Percentiles rank a stretch among this genome's conserved stretches.
Conservation (phyloP, 2,797 vertebrate genomes). For the Micropoecilia bifurca region DNA sequence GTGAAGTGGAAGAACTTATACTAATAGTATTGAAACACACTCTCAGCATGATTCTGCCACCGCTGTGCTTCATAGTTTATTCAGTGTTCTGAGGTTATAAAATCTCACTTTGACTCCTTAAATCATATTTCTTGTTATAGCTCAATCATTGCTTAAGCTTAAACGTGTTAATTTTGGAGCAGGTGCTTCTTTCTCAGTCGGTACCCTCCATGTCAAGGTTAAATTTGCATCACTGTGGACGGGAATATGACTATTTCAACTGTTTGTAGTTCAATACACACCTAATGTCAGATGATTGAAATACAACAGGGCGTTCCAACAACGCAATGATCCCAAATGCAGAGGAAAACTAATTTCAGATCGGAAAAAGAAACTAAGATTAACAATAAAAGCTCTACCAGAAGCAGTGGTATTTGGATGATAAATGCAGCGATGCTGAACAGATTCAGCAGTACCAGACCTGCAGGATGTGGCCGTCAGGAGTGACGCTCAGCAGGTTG, state of each 20-base stretch:
- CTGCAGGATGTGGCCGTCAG: slow-evolving; percentile 81
- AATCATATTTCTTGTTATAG: not conserved
- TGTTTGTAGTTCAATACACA: not conserved
- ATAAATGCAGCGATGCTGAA: not conserved
- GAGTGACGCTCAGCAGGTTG: slow-evolving; percentile 73
- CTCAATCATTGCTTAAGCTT: not conserved
- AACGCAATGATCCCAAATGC: not conserved
- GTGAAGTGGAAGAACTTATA: not conserved
- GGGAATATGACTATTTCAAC: not conserved
- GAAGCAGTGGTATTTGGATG: not conserved
- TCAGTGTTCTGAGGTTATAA: not conserved
- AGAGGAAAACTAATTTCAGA: not conserved
- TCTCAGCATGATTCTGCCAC: not conserved
- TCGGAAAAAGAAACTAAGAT: not conserved
- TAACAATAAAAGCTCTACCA: not conserved
- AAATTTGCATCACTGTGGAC: not conserved
- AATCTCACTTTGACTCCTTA: not conserved
- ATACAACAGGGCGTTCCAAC: not conserved
- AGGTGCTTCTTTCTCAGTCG: not conserved
- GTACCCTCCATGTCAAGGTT: not conserved
- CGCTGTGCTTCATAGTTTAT: not conserved
- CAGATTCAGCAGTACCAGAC: slow-evolving; percentile 43
- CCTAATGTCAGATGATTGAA: not conserved
- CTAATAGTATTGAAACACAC: not conserved
- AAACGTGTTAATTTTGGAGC: not conserved